A percentile compares a stretch with the other conserved stretches of the same genome.
phyloP scores from a whole-genome alignment of 2,113 vertebrate genomes.

The Australoheros scitulus region DNA sequence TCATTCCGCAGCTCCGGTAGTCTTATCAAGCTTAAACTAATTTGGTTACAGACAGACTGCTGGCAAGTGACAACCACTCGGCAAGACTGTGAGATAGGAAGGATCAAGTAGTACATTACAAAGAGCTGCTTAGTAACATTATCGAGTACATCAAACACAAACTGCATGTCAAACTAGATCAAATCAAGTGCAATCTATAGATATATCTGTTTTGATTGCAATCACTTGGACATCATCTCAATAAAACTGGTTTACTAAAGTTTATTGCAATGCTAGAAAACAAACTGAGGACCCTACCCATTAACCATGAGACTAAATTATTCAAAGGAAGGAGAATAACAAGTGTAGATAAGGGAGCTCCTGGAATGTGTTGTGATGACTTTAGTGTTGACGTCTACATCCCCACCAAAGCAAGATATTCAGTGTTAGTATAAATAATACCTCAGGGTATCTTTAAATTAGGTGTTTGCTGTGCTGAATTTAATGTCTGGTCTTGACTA shows the following conservation, averaged over 20 bases:
- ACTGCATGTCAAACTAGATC: not conserved
- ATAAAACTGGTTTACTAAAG: not conserved
- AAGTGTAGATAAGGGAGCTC: slow-evolving; percentile 2
- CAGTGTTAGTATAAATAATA: slow-evolving; percentile 8
- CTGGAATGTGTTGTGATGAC: slow-evolving; percentile 11
- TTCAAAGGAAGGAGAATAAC: slow-evolving; percentile 29
- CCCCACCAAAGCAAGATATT: slow-evolving; percentile 10
- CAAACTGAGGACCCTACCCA: not conserved
- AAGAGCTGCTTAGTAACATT: not conserved
- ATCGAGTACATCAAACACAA: not conserved
- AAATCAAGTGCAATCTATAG: not conserved
- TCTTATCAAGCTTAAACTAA: slow-evolving; percentile 9
- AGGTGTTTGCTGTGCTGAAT: not conserved
- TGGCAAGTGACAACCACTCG: not conserved
- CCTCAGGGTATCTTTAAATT: not conserved
- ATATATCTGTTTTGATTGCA: not conserved
- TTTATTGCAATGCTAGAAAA: not conserved
- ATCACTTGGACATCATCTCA: not conserved
- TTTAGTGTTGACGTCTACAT: not conserved
- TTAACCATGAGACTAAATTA: slow-evolving; percentile 31
- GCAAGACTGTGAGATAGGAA: not conserved
- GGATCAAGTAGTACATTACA: not conserved
- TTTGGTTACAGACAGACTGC: slow-evolving; percentile 13
- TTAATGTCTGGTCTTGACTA: not conserved
- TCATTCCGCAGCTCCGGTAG: not conserved